Base-by-base conservation (phyloP, 2,888 invertebrate genomes). In the Melieria omissa region DNA sequence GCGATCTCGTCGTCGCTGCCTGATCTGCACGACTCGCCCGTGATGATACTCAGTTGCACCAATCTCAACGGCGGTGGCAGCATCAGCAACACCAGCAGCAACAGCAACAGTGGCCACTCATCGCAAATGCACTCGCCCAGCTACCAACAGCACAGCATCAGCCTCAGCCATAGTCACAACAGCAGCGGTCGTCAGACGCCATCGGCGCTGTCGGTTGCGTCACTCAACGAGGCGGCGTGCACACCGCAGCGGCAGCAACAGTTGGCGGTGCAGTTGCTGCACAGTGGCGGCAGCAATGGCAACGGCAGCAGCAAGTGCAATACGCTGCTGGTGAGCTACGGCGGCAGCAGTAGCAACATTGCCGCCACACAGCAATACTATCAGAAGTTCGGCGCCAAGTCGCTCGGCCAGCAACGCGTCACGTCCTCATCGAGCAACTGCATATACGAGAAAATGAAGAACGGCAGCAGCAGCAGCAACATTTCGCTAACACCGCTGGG, bases 1-100 rank as follows among this genome's bases (percentile, higher is more conserved):
- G 77, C 82, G 58, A 84, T 86, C 76, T 86, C 86, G 65, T 86
- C 86, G 64, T 86, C 86, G 63, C 76, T 86, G 77, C 86, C 86
- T 78, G 86, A 86, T 83, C 78, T 86, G 74, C 85, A 86, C 78
- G 80, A 83, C 66, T 85, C 86, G 70, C 85, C 84, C 78, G 86
- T 86, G 74, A 86, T 86, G 84, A 86, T 86, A 74, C 81, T 86
- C 64, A 86, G 86, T 74, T 86, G 86, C 78, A 86, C 85, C 44
- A 86, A 86, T 77, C 79, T 86, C 62, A 81, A 80, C 66, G 79
- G 74, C 75, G 72, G 78, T 58, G 76, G 78, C 66, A 75, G 79
- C 71, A 68, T 63, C 73, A 72, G 66, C 74, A 52, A 64, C 71
- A 63, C 61, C 74, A 74, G 65, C 73, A 52, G 71, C 70, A 63